Conservation (phyloP, 2,113 vertebrate species). For the Lipotes vexillifer region DNA sequence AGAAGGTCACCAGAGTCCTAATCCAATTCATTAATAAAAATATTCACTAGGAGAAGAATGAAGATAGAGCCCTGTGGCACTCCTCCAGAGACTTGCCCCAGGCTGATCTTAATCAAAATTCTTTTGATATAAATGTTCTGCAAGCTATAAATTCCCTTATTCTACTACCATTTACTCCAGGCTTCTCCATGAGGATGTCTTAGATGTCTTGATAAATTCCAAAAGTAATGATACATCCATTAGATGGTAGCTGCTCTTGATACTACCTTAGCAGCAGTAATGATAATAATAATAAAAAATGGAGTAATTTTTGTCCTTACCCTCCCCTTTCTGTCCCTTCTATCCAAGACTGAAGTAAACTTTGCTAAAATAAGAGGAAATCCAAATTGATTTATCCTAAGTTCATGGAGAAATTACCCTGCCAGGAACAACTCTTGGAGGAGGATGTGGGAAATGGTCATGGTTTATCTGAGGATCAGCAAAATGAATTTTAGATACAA, state of each 20-base stretch:
- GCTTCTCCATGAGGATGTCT: not conserved
- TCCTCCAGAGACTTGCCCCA: too few relatives aligned
- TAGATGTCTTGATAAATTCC: not conserved
- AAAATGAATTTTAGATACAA: not conserved
- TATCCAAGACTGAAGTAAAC: not conserved
- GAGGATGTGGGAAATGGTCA: not conserved
- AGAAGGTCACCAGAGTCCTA: not conserved
- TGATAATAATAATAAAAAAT: not conserved
- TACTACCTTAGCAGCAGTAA: too few relatives aligned
- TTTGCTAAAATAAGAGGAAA: conserved; percentile 17
- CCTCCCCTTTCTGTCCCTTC: not conserved
- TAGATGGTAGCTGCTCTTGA: not conserved
- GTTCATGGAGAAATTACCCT: not conserved
- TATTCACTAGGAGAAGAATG: not conserved
- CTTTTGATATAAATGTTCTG: not conserved
- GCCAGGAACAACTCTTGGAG: not conserved
- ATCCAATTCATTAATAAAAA: not conserved
- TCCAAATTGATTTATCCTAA: not conserved
- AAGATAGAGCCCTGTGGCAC: not conserved
- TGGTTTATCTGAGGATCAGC: conserved; percentile 5
- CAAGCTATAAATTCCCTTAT: not conserved
- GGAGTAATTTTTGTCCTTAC: not conserved
- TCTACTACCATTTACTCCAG: not conserved
- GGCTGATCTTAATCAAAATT: not conserved
- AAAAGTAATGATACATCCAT: not conserved